Conservation (phyloP, 2,113 vertebrate species). For the Bolborhynchus lineola region DNA sequence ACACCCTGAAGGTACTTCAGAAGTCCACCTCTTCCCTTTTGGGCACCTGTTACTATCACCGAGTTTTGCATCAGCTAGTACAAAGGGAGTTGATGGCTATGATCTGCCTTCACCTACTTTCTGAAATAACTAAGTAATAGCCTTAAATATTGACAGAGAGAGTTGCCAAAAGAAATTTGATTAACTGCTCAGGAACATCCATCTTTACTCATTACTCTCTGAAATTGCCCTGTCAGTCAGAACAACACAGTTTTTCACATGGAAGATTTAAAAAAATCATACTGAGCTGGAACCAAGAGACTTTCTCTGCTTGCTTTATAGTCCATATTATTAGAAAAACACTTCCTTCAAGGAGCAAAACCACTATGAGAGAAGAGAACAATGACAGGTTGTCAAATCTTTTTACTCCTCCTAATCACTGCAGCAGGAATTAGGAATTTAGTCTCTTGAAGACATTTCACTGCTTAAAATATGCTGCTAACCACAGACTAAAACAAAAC, state of each 20-base stretch:
- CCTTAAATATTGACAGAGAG: not conserved
- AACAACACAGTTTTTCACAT: not conserved
- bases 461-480: not conserved
- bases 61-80: not conserved
- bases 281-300: not conserved
- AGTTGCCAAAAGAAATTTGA: conserved; percentile 9
- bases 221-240: conserved; percentile 43
- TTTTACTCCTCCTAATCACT: not conserved
- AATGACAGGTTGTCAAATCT: not conserved
- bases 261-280: not conserved
- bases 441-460: not conserved
- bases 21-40: not conserved
- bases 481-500: not conserved
- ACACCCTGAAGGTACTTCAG: not conserved
- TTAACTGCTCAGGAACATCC: not conserved
- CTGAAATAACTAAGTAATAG: conserved; percentile 20
- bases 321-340: not conserved
- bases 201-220: not conserved
- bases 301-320: not conserved
- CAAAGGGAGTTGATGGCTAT: not conserved
- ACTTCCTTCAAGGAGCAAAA: not conserved
- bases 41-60: not conserved
- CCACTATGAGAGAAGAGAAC: not conserved
- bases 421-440: not conserved
- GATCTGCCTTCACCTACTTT: not conserved